Percentiles rank a stretch among this genome's conserved stretches.
Evolutionary conservation across 2,797 vertebrate genomes (phyloP).

Genomic region (Acestrorhynchus altus): DNA sequence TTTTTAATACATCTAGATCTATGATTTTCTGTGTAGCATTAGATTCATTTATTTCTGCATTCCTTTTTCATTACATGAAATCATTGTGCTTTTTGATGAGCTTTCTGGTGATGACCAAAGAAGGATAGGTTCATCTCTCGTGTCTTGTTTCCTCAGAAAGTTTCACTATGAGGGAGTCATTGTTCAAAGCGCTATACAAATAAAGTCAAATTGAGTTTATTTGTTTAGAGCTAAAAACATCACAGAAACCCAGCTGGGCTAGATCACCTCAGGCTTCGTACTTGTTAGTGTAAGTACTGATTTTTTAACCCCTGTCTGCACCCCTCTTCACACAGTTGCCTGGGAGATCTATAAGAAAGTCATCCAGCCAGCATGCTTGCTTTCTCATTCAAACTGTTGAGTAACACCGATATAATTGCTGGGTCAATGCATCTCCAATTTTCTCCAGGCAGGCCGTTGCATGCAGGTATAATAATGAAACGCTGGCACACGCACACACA

Average conservation of each 20-base stretch:
- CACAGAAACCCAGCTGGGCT: slow-evolving; percentile 63
- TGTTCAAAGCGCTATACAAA: too few species aligned
- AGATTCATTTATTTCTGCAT: too few species aligned
- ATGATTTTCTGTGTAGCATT: too few species aligned
- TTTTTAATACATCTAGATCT: too few species aligned
- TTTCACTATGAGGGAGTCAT: too few species aligned
- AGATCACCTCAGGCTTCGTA: slow-evolving; percentile 61
- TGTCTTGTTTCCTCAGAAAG: too few species aligned
- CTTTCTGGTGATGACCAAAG: too few species aligned
- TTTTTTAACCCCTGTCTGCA: slow-evolving; percentile 52
- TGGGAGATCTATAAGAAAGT: slow-evolving; percentile 48
- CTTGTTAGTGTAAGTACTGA: slow-evolving; percentile 53
- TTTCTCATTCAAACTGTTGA: slow-evolving; percentile 52
- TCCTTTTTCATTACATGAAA: too few species aligned
- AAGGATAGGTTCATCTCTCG: too few species aligned
- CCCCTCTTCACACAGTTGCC: slow-evolving; percentile 59
- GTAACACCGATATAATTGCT: slow-evolving; percentile 53
- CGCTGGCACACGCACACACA: slow-evolving; percentile 47
- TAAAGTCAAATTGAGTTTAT: background rate
- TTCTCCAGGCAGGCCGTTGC: slow-evolving; percentile 52
- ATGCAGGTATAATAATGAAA: slow-evolving; percentile 51
- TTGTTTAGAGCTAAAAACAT: too few species aligned
- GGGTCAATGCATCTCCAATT: slow-evolving; percentile 24
- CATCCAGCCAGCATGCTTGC: slow-evolving; percentile 29
- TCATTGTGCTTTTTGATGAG: too few species aligned